A percentile compares a stretch with the other conserved stretches of the same genome.
Conservation (phyloP, 1,140 invertebrate genomes). For the Eriocheir sinensis region DNA sequence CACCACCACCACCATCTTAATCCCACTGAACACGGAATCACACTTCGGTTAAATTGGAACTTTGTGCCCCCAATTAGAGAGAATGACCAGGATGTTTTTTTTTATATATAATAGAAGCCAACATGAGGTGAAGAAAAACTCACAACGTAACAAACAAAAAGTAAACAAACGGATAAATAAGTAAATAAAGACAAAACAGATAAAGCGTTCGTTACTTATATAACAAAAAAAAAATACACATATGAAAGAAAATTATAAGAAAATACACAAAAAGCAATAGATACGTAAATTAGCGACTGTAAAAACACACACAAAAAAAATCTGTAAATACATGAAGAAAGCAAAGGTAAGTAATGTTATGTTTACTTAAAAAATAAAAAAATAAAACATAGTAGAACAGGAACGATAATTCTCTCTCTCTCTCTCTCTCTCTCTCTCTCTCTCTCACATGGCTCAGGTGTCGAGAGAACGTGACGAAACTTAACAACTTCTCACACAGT, state of each 20-base stretch:
- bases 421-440: constrained; percentile 22
- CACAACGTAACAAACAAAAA: too few relatives aligned
- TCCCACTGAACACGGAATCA: not conserved
- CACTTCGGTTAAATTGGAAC: too few relatives aligned
- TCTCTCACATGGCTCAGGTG: not conserved
- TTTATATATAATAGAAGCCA: too few relatives aligned
- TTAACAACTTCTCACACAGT: not conserved
- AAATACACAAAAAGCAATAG: not conserved
- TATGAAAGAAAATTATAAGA: not conserved
- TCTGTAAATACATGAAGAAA: too few relatives aligned
- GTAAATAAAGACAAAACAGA: too few relatives aligned
- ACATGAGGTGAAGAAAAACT: too few relatives aligned
- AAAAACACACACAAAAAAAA: not conserved
- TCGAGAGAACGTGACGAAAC: not conserved
- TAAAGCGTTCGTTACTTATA: too few relatives aligned
- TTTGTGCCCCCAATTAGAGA: too few relatives aligned
- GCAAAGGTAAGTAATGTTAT: too few relatives aligned
- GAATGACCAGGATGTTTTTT: too few relatives aligned
- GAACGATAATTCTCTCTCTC: not conserved
- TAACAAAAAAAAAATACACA: not conserved
- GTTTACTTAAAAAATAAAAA: not conserved
- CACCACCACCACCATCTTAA: not conserved
- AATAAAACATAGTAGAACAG: not conserved
- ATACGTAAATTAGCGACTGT: too few relatives aligned
- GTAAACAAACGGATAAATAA: too few relatives aligned